Conservation (phyloP, 2,888 invertebrate species). For the Apamea crenata region DNA sequence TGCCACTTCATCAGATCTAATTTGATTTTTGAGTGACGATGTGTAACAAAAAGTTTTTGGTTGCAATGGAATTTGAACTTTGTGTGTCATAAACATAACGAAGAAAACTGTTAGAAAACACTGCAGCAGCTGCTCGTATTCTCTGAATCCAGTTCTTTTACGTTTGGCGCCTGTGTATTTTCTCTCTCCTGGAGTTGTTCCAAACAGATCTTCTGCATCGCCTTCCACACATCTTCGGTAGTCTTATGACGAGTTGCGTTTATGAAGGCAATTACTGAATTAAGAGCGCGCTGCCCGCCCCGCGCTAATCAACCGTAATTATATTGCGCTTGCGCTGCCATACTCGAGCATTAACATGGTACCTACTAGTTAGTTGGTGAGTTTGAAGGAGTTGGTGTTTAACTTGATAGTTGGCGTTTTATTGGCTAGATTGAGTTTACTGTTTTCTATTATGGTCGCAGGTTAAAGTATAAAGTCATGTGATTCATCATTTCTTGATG, state of each 20-base stretch:
- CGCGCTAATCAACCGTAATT: conserved; percentile 84
- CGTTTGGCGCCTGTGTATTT: not conserved
- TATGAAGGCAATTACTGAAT: conserved; percentile 82
- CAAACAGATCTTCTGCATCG: conserved; percentile 27
- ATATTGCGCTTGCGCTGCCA: conserved; percentile 82
- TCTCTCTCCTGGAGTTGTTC: not conserved
- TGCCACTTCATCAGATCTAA: too few relatives aligned
- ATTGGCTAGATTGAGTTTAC: conserved; percentile 1
- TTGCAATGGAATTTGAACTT: not conserved
- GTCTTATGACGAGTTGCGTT: conserved; percentile 63
- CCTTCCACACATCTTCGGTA: conserved; percentile 43
- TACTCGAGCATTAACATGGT: conserved; percentile 34
- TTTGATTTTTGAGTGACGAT: not conserved
- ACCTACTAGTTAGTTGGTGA: not conserved
- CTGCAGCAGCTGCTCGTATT: not conserved
- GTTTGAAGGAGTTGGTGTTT: conserved; percentile 14
- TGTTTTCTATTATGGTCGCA: not conserved
- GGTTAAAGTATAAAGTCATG: not conserved
- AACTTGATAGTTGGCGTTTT: not conserved
- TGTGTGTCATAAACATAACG: not conserved
- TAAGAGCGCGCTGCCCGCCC: conserved; percentile 78
- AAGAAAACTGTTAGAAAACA: not conserved
- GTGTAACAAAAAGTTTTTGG: not conserved
- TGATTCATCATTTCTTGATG: not conserved
- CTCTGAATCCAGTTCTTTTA: not conserved